phyloP scores from a whole-genome alignment of 2,888 invertebrate species.

The Anoncus sp. region DNA sequence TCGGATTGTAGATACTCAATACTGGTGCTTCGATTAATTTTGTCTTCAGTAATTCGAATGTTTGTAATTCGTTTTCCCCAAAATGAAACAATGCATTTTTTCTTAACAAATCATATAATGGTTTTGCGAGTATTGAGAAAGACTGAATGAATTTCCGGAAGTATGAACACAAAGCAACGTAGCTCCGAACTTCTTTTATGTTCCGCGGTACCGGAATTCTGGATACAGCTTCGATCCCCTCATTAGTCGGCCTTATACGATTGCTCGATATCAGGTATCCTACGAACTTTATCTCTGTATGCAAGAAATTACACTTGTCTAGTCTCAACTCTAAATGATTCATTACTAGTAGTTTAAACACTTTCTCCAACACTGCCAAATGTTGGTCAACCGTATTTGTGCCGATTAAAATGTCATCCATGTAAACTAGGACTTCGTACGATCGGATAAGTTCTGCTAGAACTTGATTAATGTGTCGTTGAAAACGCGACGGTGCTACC shows the following conservation, averaged over 20 bases:
- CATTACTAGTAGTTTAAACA: no score
- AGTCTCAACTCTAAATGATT: conserved; percentile 27
- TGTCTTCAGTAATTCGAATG: conserved; percentile 42
- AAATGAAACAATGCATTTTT: conserved; percentile 1
- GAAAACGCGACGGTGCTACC: conserved; percentile 47
- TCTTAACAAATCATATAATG: conserved; percentile 69
- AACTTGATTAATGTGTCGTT: no score
- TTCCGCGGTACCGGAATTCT: conserved; percentile 66
- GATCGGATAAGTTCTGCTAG: no score
- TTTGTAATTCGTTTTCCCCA: not conserved
- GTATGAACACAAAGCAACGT: conserved; percentile 67
- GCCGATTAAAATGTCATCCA: conserved; percentile 48
- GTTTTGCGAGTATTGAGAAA: conserved; percentile 69
- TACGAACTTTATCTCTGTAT: conserved; percentile 53
- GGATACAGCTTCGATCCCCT: conserved; percentile 56
- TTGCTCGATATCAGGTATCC: conserved; percentile 54
- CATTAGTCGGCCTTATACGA: conserved; percentile 53
- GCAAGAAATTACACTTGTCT: conserved; percentile 63
- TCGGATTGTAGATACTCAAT: conserved; percentile 43
- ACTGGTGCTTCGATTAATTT: conserved; percentile 39
- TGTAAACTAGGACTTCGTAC: no score
- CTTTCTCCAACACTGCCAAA: no score
- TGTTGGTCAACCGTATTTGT: no score
- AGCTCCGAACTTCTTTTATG: conserved; percentile 64
- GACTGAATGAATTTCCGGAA: not conserved